phyloP scores from a whole-genome alignment of 1,140 invertebrate genomes.

The Bombyx mori region DNA sequence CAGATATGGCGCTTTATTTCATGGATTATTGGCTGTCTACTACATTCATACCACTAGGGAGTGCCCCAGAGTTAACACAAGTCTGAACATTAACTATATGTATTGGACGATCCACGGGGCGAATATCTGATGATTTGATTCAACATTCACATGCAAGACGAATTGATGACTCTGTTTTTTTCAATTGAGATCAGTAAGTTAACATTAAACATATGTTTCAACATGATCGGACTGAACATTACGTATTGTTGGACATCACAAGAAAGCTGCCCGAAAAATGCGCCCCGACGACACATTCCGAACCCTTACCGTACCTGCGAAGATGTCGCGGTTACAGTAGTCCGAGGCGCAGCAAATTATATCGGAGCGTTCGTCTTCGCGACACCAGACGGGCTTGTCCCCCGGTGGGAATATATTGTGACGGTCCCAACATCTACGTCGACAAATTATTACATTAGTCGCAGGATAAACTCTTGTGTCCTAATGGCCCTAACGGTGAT shows the following conservation, averaged over 20 bases:
- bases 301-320: constrained; percentile 48
- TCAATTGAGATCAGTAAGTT: constrained; percentile 1
- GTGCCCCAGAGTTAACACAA: background rate
- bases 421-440: constrained; percentile 73
- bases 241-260: constrained; percentile 52
- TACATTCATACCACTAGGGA: background rate
- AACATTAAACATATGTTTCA: constrained; percentile 10
- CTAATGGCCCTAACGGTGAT: constrained; percentile 38
- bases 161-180: constrained; percentile 4
- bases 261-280: constrained; percentile 44
- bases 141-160: constrained; percentile 17
- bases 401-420: constrained; percentile 70
- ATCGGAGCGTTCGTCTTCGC: constrained; percentile 65
- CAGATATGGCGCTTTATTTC: too few relatives aligned
- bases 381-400: constrained; percentile 75
- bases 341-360: constrained; percentile 75
- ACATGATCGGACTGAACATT: constrained; percentile 19
- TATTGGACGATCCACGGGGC: constrained; percentile 5
- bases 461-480: constrained; percentile 8
- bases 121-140: constrained; percentile 6
- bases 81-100: background rate
- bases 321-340: constrained; percentile 74
- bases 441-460: constrained; percentile 45
- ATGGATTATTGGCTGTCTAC: background rate
- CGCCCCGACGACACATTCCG: constrained; percentile 45